A percentile compares a stretch with the other conserved stretches of the same genome.
Conservation (phyloP, 2,888 invertebrate species). For the Chrysolina haemoptera region DNA sequence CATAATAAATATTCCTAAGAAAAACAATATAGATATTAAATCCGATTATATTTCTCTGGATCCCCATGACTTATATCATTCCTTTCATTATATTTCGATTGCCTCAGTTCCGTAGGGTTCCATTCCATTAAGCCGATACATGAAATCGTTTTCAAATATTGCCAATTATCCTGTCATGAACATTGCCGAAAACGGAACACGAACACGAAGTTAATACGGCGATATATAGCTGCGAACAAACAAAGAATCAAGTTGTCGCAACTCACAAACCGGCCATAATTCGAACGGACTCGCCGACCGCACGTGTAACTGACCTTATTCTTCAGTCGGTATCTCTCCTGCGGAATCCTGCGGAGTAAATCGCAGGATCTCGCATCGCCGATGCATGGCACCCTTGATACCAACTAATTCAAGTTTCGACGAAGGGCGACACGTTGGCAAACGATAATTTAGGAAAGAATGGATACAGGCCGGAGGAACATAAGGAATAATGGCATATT, state of each 20-base stretch:
- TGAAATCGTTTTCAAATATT: background rate
- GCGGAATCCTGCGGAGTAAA: conserved; percentile 8
- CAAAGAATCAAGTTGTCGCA: background rate
- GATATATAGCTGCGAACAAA: background rate
- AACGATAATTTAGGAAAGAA: background rate
- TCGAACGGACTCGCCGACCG: background rate
- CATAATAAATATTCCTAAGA: no score
- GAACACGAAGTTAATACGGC: background rate
- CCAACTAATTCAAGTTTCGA: conserved; percentile 14
- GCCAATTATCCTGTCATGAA: background rate
- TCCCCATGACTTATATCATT: background rate
- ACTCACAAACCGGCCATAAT: conserved; percentile 10
- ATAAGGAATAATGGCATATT: conserved; percentile 5
- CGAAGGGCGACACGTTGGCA: conserved; percentile 1
- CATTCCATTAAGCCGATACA: background rate
- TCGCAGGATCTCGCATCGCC: conserved; percentile 4
- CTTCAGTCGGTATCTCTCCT: conserved; percentile 10
- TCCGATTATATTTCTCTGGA: no score
- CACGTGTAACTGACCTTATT: conserved; percentile 9
- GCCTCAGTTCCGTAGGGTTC: background rate
- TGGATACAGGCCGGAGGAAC: background rate
- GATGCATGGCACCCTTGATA: conserved; percentile 8
- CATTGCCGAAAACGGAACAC: background rate
- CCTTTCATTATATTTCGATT: background rate
- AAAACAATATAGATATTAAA: no score